These are phyloP conservation scores for Eustalomyia histrio DNA, from an alignment of 2,888 invertebrate genomes.

Conservation along the genomic window DNA sequence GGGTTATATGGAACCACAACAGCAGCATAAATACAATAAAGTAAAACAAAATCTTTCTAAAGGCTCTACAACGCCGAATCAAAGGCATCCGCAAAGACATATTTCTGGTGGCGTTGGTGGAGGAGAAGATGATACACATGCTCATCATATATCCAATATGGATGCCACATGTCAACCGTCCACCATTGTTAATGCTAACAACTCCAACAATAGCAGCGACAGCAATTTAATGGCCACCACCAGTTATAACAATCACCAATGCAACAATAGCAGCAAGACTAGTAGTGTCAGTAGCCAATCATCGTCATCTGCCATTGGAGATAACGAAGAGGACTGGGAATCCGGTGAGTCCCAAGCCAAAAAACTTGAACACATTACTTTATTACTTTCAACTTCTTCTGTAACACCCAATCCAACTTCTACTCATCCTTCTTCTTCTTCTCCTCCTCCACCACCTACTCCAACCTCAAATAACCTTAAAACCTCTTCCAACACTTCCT, in stretches of 20 bases:
- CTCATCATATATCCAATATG: constrained; percentile 15
- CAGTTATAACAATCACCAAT: constrained; percentile 58
- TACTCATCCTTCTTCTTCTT: constrained; percentile 48
- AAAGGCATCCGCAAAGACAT: constrained; percentile 45
- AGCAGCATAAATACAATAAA: constrained; percentile 40
- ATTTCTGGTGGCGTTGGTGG: constrained; percentile 33
- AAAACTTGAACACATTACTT: constrained; percentile 67
- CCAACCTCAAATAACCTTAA: constrained; percentile 36
- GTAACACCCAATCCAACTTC: constrained; percentile 68
- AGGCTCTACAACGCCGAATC: constrained; percentile 47
- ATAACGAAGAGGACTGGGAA: constrained; percentile 79
- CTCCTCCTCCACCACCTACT: constrained; percentile 38
- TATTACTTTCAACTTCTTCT: constrained; percentile 69
- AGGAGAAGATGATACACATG: constrained; percentile 5
- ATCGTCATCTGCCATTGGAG: constrained; percentile 73
- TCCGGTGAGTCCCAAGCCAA: constrained; percentile 78
- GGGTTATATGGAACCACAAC: constrained; percentile 49
- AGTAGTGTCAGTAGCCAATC: constrained; percentile 74
- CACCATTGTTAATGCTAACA: constrained; percentile 58
- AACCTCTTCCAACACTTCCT: constrained; percentile 14
- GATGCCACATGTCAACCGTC: constrained; percentile 51
- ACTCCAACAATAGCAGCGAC: constrained; percentile 55
- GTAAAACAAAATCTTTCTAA: constrained; percentile 6
- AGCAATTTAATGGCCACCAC: constrained; percentile 50
- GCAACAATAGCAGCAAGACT: constrained; percentile 67